Conservation (phyloP, 2,888 invertebrate species). For the Syrista parreyssii region DNA sequence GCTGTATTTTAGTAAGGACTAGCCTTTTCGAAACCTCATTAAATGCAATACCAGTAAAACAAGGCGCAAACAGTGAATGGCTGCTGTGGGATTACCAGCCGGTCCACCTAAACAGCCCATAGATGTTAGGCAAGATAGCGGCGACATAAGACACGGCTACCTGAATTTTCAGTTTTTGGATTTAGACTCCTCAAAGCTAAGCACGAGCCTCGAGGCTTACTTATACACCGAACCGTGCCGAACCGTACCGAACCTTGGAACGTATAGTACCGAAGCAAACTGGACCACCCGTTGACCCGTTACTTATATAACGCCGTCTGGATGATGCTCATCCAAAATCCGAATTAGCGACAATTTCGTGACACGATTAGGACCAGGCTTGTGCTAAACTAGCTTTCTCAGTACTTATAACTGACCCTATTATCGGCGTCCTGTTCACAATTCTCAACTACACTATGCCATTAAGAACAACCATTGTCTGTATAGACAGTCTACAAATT, state of each 20-base stretch:
- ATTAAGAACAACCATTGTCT: neutral
- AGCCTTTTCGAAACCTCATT: constrained; percentile 45
- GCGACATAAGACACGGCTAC: constrained; percentile 51
- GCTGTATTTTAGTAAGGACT: constrained; percentile 2
- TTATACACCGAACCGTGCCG: constrained; percentile 11
- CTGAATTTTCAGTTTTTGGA: constrained; percentile 42
- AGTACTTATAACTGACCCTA: constrained; percentile 40
- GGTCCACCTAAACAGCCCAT: constrained; percentile 5
- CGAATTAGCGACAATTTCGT: constrained; percentile 48
- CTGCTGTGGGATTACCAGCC: constrained; percentile 25
- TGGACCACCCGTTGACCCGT: constrained; percentile 47
- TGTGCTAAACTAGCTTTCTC: constrained; percentile 44
- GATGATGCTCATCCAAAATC: constrained; percentile 27
- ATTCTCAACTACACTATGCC: neutral
- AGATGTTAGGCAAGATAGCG: constrained; percentile 52
- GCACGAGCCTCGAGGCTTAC: constrained; percentile 25
- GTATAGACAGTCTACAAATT: neutral
- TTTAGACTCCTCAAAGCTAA: constrained; percentile 38
- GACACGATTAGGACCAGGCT: constrained; percentile 39
- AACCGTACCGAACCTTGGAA: neutral
- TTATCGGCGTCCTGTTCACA: constrained; percentile 28
- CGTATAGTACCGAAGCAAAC: constrained; percentile 20
- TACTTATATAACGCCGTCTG: constrained; percentile 28
- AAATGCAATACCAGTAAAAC: constrained; percentile 62
- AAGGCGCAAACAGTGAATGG: constrained; percentile 54